A percentile compares a stretch with the other conserved stretches of the same genome.
These are phyloP conservation scores for Dunckerocampus dactyliophorus DNA, from an alignment of 2,113 vertebrate species.

Conservation along the genomic window DNA sequence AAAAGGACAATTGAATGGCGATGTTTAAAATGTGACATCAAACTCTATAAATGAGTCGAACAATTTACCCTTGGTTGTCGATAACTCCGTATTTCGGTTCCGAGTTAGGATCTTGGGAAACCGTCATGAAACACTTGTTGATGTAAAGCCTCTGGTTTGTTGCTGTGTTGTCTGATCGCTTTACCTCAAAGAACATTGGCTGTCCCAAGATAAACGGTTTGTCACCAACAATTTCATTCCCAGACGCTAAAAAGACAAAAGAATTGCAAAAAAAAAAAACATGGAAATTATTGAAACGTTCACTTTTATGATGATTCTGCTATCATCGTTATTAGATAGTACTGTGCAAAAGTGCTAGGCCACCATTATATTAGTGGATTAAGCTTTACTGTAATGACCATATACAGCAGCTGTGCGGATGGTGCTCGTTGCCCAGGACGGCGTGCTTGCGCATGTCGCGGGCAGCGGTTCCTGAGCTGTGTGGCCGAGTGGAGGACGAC, in stretches of 20 bases:
- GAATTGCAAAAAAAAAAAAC: neutral
- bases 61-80: slow-evolving; percentile 61
- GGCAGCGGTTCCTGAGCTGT: too few species aligned
- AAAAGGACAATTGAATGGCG: neutral
- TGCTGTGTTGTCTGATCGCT: neutral
- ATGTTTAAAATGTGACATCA: too few species aligned
- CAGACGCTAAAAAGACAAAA: slow-evolving; percentile 32
- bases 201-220: slow-evolving; percentile 46
- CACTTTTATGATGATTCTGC: neutral
- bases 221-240: slow-evolving; percentile 17
- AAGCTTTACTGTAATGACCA: too few species aligned
- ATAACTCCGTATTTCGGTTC: slow-evolving; percentile 41
- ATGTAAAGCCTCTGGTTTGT: slow-evolving; percentile 36
- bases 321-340: neutral
- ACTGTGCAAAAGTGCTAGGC: too few species aligned
- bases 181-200: slow-evolving; percentile 57
- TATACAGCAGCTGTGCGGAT: too few species aligned
- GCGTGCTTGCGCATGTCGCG: too few species aligned
- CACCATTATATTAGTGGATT: too few species aligned
- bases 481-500: too few species aligned
- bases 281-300: neutral
- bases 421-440: too few species aligned
- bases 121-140: slow-evolving; percentile 60
- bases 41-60: neutral
- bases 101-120: slow-evolving; percentile 12